Conservation (phyloP, 2,113 vertebrate species). For the Seriola rivoliana region DNA sequence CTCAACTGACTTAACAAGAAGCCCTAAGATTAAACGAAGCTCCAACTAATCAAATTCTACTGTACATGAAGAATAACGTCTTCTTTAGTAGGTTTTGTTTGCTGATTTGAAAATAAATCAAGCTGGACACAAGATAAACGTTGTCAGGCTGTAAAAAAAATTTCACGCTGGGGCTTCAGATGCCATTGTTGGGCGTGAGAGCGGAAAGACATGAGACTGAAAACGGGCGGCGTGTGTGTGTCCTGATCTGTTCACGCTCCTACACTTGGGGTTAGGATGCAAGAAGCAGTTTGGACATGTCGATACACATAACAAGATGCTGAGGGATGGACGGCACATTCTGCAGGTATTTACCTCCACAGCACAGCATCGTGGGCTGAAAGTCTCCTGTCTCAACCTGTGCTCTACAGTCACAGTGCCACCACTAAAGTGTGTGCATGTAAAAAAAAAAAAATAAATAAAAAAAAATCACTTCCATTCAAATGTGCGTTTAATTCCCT, state of each 20-base stretch:
- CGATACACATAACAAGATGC: slow-evolving; percentile 41
- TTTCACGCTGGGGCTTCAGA: slow-evolving; percentile 57
- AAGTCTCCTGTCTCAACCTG: slow-evolving; percentile 49
- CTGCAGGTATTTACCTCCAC: slow-evolving; percentile 16
- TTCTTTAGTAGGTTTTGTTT: background rate
- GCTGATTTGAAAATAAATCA: background rate
- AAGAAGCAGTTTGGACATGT: slow-evolving; percentile 51
- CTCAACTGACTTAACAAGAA: slow-evolving; percentile 5
- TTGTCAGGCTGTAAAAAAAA: slow-evolving; percentile 41
- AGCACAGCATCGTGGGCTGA: background rate
- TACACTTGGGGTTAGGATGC: slow-evolving; percentile 2
- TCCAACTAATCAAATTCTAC: background rate
- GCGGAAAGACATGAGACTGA: slow-evolving; percentile 1
- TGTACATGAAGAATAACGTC: background rate
- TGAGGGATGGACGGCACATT: slow-evolving; percentile 17
- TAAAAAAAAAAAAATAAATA: background rate
- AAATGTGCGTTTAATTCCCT: background rate
- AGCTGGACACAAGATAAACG: background rate
- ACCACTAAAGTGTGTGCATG: background rate
- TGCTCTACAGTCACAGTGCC: background rate
- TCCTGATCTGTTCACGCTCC: slow-evolving; percentile 19
- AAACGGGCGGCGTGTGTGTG: slow-evolving; percentile 4
- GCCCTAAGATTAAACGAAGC: background rate
- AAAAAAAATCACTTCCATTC: background rate
- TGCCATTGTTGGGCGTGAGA: slow-evolving; percentile 65